Conservation (phyloP, 2,113 vertebrate genomes). For the Mellivora capensis region DNA sequence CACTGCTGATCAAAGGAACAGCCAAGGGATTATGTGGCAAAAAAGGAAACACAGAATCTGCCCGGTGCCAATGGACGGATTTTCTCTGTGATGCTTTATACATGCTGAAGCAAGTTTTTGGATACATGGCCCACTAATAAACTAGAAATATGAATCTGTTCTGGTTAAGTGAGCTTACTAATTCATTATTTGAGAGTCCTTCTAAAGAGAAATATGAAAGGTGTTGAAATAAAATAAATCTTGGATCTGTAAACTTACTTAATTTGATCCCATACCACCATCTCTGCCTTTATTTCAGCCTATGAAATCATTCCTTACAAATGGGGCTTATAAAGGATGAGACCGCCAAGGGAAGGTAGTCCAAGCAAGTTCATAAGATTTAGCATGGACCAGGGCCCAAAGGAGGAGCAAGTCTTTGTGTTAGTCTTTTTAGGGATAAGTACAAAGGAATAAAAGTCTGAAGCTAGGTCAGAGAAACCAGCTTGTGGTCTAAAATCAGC, state of each 20-base stretch:
- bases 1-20: slow-evolving; percentile 56
- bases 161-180: background rate
- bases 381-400: background rate
- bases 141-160: background rate
- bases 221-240: background rate
- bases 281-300: background rate
- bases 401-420: background rate
- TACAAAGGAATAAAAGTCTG: background rate
- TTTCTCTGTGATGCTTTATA: slow-evolving; percentile 36
- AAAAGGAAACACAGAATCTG: slow-evolving; percentile 38
- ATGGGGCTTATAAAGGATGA: background rate
- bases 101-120: background rate
- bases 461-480: background rate
- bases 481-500: background rate
- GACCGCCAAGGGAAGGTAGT: background rate
- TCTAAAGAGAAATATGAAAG: background rate
- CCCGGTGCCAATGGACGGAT: background rate
- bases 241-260: background rate
- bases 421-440: background rate
- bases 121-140: background rate
- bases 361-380: background rate
- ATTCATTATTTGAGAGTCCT: slow-evolving; percentile 15
- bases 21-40: slow-evolving; percentile 60
- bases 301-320: background rate
- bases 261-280: background rate